Evolutionary conservation across 2,113 vertebrate species (phyloP).

Genomic region (Centropristis striata): DNA sequence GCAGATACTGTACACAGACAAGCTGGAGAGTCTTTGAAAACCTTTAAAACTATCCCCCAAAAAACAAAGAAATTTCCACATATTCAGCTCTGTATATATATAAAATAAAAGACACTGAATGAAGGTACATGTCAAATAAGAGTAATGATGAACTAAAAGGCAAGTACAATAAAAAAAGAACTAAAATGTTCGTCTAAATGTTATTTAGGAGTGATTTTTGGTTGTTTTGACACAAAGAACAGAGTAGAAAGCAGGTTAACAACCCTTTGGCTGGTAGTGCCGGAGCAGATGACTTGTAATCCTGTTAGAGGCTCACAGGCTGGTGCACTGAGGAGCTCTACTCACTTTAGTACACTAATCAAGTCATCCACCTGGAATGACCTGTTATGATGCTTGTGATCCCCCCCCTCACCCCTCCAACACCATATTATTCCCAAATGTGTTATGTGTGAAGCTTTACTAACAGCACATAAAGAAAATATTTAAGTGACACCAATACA

Average conservation of each 20-base stretch:
- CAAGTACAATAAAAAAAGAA: not conserved
- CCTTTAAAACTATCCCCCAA: too few relatives aligned
- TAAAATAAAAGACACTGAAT: slow-evolving; percentile 1
- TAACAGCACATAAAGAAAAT: not conserved
- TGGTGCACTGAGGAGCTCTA: slow-evolving; percentile 40
- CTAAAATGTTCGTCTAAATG: not conserved
- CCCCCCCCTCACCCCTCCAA: not conserved
- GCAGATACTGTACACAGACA: slow-evolving; percentile 55
- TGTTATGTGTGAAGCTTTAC: not conserved
- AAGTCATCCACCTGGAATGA: slow-evolving; percentile 53
- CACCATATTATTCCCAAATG: not conserved
- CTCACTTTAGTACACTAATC: slow-evolving; percentile 54
- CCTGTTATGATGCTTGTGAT: slow-evolving; percentile 12
- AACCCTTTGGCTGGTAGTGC: slow-evolving; percentile 45
- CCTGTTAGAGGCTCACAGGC: slow-evolving; percentile 67
- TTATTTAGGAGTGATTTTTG: not conserved
- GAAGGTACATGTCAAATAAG: not conserved
- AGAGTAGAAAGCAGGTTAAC: slow-evolving; percentile 32
- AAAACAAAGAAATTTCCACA: not conserved
- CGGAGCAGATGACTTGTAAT: slow-evolving; percentile 70
- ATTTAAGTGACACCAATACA: not conserved
- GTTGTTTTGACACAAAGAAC: slow-evolving; percentile 27
- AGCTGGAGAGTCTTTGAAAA: slow-evolving; percentile 32
- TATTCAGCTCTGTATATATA: not conserved
- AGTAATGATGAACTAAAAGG: not conserved